A percentile compares a stretch with the other conserved stretches of the same genome.
phyloP scores from a whole-genome alignment of 2,797 vertebrate species.

The Helostoma temminkii region DNA sequence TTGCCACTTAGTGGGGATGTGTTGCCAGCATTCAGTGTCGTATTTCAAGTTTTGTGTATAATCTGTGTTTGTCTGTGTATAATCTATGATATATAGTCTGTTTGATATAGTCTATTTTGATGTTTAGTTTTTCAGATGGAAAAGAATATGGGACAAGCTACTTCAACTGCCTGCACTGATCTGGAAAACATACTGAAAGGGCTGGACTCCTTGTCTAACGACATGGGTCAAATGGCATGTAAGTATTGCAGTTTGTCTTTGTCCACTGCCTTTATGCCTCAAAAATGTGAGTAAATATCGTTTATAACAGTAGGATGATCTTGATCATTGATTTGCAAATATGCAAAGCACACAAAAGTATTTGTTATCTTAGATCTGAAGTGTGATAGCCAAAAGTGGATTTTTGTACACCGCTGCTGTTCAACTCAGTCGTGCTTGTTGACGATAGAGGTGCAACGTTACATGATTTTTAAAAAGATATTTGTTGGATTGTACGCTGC shows the following conservation, averaged over 20 bases:
- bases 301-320: conserved; percentile 18
- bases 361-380: conserved; percentile 51
- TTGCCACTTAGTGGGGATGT: neutral
- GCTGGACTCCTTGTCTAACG: conserved; percentile 71
- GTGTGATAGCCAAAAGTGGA: conserved; percentile 51
- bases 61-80: neutral
- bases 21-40: neutral
- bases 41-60: neutral
- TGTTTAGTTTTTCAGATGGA: conserved; percentile 76
- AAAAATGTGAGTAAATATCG: conserved; percentile 31
- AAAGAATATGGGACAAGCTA: conserved; percentile 23
- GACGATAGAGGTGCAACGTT: conserved; percentile 47
- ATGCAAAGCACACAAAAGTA: conserved; percentile 69
- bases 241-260: conserved; percentile 47
- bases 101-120: neutral
- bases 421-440: conserved; percentile 35
- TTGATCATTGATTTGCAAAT: conserved; percentile 60
- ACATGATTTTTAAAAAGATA: conserved; percentile 39
- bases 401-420: conserved; percentile 51
- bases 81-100: no score
- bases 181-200: conserved; percentile 71
- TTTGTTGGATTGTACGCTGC: conserved; percentile 50
- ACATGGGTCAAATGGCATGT: conserved; percentile 77
- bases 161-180: conserved; percentile 23
- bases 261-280: neutral